Evolutionary conservation across 2,113 vertebrate species (phyloP).

Genomic region (Myrmophylax atrothorax): DNA sequence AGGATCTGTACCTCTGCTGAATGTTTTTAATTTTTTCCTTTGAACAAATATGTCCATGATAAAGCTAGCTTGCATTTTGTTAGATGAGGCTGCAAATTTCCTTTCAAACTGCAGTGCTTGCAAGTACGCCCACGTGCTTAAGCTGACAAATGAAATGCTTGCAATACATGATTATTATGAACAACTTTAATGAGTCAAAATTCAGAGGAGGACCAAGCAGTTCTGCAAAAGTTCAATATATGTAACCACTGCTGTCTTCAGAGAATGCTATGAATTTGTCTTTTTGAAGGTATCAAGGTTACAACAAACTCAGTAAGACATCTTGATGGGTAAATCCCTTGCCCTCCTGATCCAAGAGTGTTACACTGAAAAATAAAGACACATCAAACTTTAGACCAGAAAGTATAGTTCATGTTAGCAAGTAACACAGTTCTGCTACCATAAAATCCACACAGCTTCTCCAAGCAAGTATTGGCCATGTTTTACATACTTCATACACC

Average conservation of each 20-base stretch:
- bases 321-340: not conserved
- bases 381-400: not conserved
- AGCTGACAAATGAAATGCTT: constrained; percentile 18
- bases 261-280: not conserved
- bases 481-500: not conserved
- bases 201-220: not conserved
- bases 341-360: not conserved
- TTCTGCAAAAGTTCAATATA: not conserved
- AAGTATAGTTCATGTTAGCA: not conserved
- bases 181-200: not conserved
- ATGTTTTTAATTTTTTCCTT: not conserved
- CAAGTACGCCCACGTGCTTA: not conserved
- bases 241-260: not conserved
- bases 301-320: not conserved
- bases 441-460: not conserved
- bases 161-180: not conserved
- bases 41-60: not conserved
- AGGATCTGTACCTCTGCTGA: not conserved
- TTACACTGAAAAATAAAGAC: not conserved
- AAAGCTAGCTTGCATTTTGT: not conserved
- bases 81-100: constrained; percentile 10
- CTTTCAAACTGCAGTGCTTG: constrained; percentile 16
- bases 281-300: not conserved
- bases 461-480: not conserved
- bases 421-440: not conserved